These are phyloP conservation scores for Anguilla rostrata DNA, from an alignment of 2,113 vertebrate genomes.

Conservation along the genomic window DNA sequence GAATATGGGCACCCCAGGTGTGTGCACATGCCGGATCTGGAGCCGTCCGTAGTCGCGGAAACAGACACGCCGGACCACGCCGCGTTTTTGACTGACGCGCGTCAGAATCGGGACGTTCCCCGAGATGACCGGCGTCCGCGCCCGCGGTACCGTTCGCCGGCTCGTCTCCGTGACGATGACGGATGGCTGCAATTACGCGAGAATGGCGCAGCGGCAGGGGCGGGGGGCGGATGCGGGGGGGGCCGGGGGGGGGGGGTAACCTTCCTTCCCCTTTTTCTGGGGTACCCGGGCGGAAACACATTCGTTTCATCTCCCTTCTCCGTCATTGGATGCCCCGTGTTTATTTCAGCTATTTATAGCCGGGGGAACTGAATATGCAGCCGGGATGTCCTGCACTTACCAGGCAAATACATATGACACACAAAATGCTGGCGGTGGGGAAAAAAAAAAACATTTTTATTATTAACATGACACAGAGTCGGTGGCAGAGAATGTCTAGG, in stretches of 20 bases:
- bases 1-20: not conserved
- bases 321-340: constrained; percentile 29
- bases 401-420: constrained; percentile 41
- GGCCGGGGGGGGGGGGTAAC: constrained; percentile 22
- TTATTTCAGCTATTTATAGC: constrained; percentile 47
- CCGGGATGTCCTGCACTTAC: constrained; percentile 42
- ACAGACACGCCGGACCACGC: not conserved
- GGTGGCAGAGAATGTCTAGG: not conserved
- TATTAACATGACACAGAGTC: not conserved
- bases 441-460: not conserved
- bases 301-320: constrained; percentile 36
- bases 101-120: not conserved
- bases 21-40: not conserved
- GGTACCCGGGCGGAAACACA: constrained; percentile 45
- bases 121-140: not conserved
- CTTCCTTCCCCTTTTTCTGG: constrained; percentile 41
- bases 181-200: constrained; percentile 36
- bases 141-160: not conserved
- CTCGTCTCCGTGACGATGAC: not conserved
- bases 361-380: constrained; percentile 20
- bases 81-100: not conserved
- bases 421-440: not conserved
- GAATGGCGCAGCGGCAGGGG: constrained; percentile 14
- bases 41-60: not conserved
- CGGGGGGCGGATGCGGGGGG: too few species aligned